Conservation (phyloP, 2,888 invertebrate species). For the Xylophagus ater region DNA sequence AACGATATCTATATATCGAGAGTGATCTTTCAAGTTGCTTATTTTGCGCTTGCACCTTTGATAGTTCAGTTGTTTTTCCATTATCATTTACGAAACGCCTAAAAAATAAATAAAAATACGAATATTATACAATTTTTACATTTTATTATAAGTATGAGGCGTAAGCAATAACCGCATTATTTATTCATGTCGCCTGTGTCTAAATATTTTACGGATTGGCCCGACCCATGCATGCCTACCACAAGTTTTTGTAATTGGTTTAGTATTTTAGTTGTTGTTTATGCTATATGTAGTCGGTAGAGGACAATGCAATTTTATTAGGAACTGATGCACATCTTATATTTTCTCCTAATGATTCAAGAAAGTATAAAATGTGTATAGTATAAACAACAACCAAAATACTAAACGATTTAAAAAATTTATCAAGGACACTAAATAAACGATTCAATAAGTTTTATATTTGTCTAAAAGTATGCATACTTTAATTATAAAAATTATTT, state of each 20-base stretch:
- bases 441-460: no score
- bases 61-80: constrained; percentile 77
- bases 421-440: no score
- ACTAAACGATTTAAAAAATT: no score
- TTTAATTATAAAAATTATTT: no score
- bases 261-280: neutral
- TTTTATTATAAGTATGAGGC: neutral
- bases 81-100: constrained; percentile 86
- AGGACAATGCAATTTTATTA: no score
- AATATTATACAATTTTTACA: neutral
- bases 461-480: no score
- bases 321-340: no score
- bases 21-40: constrained; percentile 80
- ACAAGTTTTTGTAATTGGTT: neutral
- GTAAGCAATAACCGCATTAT: neutral
- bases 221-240: no score
- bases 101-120: constrained; percentile 30
- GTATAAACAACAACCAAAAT: no score
- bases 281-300: neutral
- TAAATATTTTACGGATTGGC: neutral
- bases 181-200: neutral
- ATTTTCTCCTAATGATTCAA: no score
- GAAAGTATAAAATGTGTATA: no score
- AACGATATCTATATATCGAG: constrained; percentile 66
- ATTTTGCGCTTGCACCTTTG: constrained; percentile 79